Evolutionary conservation across 1,140 invertebrate species (phyloP).

Genomic region (Apis dorsata): DNA sequence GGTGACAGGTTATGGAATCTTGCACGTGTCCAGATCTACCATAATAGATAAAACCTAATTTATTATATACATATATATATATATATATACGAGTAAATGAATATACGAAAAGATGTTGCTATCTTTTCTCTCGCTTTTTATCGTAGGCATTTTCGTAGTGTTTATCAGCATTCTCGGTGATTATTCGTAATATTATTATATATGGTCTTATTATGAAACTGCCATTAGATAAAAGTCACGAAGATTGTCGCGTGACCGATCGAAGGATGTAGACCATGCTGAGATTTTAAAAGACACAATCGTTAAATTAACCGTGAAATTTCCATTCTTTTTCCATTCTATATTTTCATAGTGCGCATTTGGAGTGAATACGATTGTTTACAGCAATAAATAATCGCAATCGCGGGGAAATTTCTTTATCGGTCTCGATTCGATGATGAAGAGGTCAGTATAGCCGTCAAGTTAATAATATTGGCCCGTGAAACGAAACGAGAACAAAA

Average conservation of each 20-base stretch:
- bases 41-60: neutral
- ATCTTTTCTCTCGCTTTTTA: neutral
- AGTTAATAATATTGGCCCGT: slow-evolving; percentile 23
- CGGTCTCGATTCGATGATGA: slow-evolving; percentile 9
- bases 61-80: no score
- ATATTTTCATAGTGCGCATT: neutral
- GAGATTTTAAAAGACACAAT: neutral
- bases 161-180: slow-evolving; percentile 29
- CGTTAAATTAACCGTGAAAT: slow-evolving; percentile 40
- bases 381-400: slow-evolving; percentile 38
- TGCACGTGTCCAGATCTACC: neutral
- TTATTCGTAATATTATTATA: neutral
- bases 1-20: slow-evolving; percentile 11
- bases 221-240: slow-evolving; percentile 9
- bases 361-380: slow-evolving; percentile 6
- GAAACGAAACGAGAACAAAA: neutral
- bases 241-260: slow-evolving; percentile 10
- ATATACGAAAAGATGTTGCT: neutral
- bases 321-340: neutral
- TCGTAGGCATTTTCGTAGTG: neutral
- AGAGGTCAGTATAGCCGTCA: slow-evolving; percentile 28
- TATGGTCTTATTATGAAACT: slow-evolving; percentile 21
- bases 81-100: neutral
- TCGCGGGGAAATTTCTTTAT: slow-evolving; percentile 33
- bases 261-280: neutral